phyloP scores from a whole-genome alignment of 2,113 vertebrate genomes.

The Caretta caretta region DNA sequence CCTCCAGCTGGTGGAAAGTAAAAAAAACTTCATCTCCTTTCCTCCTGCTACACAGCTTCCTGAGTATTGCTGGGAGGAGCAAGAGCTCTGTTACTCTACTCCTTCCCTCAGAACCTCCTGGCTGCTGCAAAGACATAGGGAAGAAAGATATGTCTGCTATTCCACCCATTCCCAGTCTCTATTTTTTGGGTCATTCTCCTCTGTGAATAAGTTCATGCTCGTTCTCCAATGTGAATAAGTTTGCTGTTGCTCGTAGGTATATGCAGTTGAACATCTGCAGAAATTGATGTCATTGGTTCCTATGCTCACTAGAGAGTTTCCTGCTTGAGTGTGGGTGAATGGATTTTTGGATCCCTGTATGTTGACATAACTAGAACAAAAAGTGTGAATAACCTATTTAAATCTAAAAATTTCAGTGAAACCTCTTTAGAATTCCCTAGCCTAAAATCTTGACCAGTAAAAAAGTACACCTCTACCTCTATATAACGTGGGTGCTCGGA shows the following conservation, averaged over 20 bases:
- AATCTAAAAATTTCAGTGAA: neutral
- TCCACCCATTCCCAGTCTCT: neutral
- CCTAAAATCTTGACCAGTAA: neutral
- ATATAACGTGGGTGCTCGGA: too few species aligned
- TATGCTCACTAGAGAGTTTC: neutral
- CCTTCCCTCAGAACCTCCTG: neutral
- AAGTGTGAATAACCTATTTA: neutral
- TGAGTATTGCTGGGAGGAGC: neutral
- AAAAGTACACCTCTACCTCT: too few species aligned
- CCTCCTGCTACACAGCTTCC: neutral
- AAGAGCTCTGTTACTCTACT: neutral
- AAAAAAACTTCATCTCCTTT: neutral
- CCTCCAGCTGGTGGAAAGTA: neutral
- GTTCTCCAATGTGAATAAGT: neutral
- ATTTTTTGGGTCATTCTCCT: neutral
- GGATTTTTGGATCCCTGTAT: neutral
- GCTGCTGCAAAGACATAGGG: neutral
- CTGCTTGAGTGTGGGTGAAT: neutral
- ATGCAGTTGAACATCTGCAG: neutral
- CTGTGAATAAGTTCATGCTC: neutral
- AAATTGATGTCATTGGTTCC: neutral
- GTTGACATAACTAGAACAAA: neutral
- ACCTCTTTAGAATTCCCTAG: neutral
- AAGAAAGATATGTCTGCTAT: neutral
- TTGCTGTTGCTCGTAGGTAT: neutral